phyloP scores from a whole-genome alignment of 1,140 invertebrate species.

The Megathymus violae region DNA sequence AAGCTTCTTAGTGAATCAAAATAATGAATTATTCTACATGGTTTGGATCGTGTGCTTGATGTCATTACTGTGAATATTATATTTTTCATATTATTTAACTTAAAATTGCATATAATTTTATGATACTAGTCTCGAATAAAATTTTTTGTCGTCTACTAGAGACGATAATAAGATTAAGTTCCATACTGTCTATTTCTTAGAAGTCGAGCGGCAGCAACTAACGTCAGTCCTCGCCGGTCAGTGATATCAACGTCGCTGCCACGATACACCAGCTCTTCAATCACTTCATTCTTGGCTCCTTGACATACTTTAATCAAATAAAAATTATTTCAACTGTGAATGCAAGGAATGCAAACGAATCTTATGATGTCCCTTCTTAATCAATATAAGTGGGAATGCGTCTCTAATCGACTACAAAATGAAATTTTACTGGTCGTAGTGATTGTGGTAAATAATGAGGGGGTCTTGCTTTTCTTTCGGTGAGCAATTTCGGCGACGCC shows the following conservation, averaged over 20 bases:
- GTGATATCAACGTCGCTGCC: slow-evolving; percentile 51
- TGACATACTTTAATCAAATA: slow-evolving; percentile 57
- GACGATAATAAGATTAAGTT: no score
- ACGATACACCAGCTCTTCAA: slow-evolving; percentile 58
- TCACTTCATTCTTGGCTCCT: slow-evolving; percentile 55
- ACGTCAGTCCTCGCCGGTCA: slow-evolving; percentile 60
- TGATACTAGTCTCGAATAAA: no score
- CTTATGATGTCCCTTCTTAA: no score
- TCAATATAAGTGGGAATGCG: no score
- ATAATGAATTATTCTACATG: slow-evolving; percentile 26
- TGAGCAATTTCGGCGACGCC: no score
- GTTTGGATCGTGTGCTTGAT: background rate
- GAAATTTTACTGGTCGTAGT: background rate
- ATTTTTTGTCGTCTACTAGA: no score
- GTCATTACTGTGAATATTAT: background rate
- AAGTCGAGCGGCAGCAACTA: slow-evolving; percentile 53
- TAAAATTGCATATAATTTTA: no score
- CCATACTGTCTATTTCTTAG: slow-evolving; percentile 56
- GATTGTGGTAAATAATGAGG: slow-evolving; percentile 1
- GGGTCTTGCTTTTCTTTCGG: no score
- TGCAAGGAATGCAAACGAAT: no score
- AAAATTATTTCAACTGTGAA: no score
- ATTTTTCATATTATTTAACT: background rate
- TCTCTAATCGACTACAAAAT: no score
- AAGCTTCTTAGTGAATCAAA: slow-evolving; percentile 6